Conservation (phyloP, 37 sponge, comb jelly and placozoan species). For the Diacarnus erythraeanus region DNA sequence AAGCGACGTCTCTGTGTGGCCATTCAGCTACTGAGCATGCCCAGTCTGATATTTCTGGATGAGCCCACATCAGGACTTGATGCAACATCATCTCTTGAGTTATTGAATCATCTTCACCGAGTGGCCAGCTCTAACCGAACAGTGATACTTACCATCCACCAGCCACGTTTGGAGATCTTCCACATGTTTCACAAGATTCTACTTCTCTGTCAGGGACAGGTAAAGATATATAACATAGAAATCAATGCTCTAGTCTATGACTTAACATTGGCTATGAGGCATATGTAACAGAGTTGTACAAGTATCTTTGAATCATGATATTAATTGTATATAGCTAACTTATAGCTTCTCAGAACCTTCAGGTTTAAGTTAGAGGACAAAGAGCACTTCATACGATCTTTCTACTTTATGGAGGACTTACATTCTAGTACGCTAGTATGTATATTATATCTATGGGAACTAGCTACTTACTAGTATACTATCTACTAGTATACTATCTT, state of each 20-base stretch:
- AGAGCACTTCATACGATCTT: no score
- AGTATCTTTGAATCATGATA: no score
- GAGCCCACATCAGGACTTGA: slow-evolving; percentile 89
- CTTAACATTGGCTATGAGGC: no score
- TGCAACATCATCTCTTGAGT: slow-evolving; percentile 66
- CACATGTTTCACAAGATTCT: slow-evolving; percentile 69
- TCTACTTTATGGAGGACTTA: no score
- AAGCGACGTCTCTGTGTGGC: slow-evolving; percentile 77
- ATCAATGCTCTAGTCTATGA: not conserved
- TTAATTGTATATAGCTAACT: no score
- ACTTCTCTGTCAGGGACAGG: slow-evolving; percentile 71
- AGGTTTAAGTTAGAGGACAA: no score
- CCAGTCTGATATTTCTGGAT: slow-evolving; percentile 80
- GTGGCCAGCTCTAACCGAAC: slow-evolving; percentile 68
- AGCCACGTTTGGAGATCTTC: slow-evolving; percentile 80
- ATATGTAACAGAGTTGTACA: no score
- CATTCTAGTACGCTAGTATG: no score
- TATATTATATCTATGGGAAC: no score
- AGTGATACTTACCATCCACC: slow-evolving; percentile 80
- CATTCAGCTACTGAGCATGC: slow-evolving; percentile 75
- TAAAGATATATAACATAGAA: not conserved
- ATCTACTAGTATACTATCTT: no score
- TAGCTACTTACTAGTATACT: no score
- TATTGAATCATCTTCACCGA: slow-evolving; percentile 61
- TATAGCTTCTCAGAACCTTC: no score